These are phyloP conservation scores for Tragelaphus scriptus DNA, from an alignment of 2,113 vertebrate species.

Conservation along the genomic window DNA sequence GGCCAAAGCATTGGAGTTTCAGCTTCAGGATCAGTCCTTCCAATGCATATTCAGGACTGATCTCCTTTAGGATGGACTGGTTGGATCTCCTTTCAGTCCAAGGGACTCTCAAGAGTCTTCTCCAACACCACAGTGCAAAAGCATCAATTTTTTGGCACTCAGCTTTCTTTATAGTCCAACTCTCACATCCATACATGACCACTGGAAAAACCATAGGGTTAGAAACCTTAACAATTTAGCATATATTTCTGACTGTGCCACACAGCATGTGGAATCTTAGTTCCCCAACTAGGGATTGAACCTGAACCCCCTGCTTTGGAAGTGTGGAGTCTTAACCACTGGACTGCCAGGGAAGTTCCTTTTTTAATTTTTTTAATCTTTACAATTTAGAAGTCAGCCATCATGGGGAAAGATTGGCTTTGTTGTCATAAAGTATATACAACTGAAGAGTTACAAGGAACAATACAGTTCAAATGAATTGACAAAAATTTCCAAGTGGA, in stretches of 20 bases:
- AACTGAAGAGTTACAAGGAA: background rate
- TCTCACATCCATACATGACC: background rate
- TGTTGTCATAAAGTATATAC: background rate
- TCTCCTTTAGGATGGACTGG: background rate
- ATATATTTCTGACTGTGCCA: background rate
- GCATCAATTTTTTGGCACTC: rapidly evolving
- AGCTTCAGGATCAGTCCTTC: background rate
- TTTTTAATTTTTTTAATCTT: background rate
- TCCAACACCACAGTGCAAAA: background rate
- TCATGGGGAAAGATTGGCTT: background rate
- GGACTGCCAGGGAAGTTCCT: background rate
- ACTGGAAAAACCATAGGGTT: background rate
- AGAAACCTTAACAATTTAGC: background rate
- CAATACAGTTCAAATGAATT: background rate
- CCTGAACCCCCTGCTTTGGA: background rate
- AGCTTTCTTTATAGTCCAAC: background rate
- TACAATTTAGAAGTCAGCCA: background rate
- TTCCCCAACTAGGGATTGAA: background rate
- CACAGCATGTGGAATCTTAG: background rate
- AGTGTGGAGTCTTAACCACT: background rate
- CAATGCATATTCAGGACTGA: background rate
- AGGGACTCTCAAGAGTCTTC: background rate
- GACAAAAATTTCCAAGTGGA: background rate
- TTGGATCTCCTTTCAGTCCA: background rate
- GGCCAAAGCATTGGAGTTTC: background rate